Evolutionary conservation across 1,140 invertebrate genomes (phyloP).

Genomic region (Cephus cinctus): DNA sequence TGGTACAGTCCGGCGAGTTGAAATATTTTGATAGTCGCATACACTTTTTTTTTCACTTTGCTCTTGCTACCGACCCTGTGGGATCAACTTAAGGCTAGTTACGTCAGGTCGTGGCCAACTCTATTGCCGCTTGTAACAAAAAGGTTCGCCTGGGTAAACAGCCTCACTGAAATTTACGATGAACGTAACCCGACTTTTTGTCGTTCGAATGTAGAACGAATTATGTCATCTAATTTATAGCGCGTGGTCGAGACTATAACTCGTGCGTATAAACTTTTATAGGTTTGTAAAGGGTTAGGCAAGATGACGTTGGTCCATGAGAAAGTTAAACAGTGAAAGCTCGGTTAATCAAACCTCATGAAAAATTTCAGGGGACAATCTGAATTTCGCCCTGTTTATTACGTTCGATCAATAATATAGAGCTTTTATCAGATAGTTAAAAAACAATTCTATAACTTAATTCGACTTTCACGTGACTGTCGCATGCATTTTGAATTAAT

Average conservation of each 20-base stretch:
- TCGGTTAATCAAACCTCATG: no score
- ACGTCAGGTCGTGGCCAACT: no score
- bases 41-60: neutral
- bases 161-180: neutral
- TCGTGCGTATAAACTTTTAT: constrained; percentile 29
- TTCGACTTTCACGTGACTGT: no score
- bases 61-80: no score
- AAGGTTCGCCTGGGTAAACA: constrained; percentile 1
- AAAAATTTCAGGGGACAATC: no score
- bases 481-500: no score
- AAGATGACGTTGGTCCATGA: constrained; percentile 1
- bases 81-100: no score
- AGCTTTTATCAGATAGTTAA: no score
- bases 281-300: constrained; percentile 10
- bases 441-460: no score
- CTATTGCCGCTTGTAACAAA: no score
- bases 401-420: no score
- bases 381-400: no score
- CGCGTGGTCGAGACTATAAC: constrained; percentile 25
- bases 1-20: neutral
- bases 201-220: constrained; percentile 27
- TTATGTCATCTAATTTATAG: constrained; percentile 41
- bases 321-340: constrained; percentile 2
- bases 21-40: constrained; percentile 3
- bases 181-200: neutral